Percentiles rank a stretch among this genome's conserved stretches.
Conservation (phyloP, 2,113 vertebrate species). For the Carettochelys insculpta region DNA sequence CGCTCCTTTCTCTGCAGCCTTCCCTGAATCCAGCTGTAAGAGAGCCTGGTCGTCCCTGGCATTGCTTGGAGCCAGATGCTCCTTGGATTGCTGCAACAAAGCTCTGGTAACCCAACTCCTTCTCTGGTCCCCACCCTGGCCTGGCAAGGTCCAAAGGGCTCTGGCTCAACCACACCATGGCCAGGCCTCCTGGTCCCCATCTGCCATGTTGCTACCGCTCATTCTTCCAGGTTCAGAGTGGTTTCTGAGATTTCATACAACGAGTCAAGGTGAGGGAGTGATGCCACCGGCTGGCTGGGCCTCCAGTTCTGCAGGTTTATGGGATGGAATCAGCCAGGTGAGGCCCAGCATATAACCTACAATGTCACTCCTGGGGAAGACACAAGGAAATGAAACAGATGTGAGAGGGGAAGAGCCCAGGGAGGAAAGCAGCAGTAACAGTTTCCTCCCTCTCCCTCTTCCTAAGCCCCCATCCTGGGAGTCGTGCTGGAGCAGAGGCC, state of each 20-base stretch:
- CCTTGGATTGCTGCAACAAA: background rate
- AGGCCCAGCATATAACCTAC: background rate
- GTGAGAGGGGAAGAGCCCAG: background rate
- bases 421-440: background rate
- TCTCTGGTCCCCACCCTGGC: background rate
- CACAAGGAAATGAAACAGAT: background rate
- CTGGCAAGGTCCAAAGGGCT: background rate
- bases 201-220: background rate
- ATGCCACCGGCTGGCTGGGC: conserved; percentile 34
- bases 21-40: fast-evolving
- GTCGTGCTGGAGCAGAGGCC: background rate
- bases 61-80: fast-evolving
- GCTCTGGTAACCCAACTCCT: fast-evolving
- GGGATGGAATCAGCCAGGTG: background rate
- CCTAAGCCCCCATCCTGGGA: background rate
- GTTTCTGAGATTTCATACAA: background rate
- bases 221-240: background rate
- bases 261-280: background rate
- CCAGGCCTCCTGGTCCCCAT: background rate
- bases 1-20: fast-evolving
- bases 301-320: background rate
- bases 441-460: background rate
- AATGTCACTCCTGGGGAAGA: background rate
- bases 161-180: background rate
- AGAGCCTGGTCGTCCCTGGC: background rate